Evolutionary conservation across 2,888 invertebrate genomes (phyloP).

Genomic region (Galeruca laticollis): DNA sequence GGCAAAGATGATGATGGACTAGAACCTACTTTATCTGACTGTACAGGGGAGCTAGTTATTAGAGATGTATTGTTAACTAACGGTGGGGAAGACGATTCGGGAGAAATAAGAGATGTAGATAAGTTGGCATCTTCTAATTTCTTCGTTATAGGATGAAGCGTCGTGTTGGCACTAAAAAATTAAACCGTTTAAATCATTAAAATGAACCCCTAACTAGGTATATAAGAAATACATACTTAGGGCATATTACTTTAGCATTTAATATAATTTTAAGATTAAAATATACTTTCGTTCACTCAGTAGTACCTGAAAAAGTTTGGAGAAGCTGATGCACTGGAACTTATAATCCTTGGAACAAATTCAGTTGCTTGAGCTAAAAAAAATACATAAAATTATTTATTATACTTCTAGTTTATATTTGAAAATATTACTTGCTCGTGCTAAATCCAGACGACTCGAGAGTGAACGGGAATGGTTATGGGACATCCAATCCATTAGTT

Average conservation of each 20-base stretch:
- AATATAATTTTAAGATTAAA: neutral
- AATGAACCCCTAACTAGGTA: too few species aligned
- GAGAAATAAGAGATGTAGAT: constrained; percentile 47
- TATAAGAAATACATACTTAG: too few species aligned
- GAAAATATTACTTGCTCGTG: constrained; percentile 51
- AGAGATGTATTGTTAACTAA: constrained; percentile 54
- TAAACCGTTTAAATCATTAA: too few species aligned
- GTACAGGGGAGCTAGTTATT: constrained; percentile 60
- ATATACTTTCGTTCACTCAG: neutral
- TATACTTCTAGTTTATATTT: constrained; percentile 25
- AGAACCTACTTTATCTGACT: constrained; percentile 59
- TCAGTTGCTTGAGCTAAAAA: constrained; percentile 54
- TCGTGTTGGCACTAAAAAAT: constrained; percentile 45
- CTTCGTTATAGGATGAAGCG: constrained; percentile 53
- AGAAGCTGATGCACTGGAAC: constrained; percentile 56
- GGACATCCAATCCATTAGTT: constrained; percentile 56
- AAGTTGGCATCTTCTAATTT: constrained; percentile 53
- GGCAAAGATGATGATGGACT: constrained; percentile 57
- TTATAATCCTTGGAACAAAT: constrained; percentile 54
- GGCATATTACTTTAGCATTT: too few species aligned
- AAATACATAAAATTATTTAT: constrained; percentile 34
- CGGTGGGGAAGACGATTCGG: constrained; percentile 57
- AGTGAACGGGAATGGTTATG: constrained; percentile 53
- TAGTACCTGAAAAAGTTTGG: constrained; percentile 63
- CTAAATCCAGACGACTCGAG: constrained; percentile 52